Evolutionary conservation across 2,113 vertebrate species (phyloP).

Genomic region (Cepphus grylle): DNA sequence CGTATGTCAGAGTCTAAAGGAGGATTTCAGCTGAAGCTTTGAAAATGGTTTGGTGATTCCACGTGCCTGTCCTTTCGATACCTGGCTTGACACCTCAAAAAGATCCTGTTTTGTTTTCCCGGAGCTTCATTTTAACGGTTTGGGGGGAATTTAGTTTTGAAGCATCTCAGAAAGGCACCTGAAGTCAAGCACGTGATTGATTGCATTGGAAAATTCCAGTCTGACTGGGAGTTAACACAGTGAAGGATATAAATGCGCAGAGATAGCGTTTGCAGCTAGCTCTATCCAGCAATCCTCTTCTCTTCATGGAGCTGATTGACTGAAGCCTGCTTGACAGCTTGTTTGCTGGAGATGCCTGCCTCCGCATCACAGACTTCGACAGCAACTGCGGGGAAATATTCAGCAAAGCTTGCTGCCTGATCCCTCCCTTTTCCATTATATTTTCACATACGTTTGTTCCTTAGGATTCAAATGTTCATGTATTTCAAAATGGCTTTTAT

Average conservation of each 20-base stretch:
- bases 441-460: not conserved
- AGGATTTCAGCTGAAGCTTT: not conserved
- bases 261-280: not conserved
- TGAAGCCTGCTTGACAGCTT: conserved; percentile 41
- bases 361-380: not conserved
- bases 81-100: not conserved
- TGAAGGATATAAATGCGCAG: not conserved
- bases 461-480: not conserved
- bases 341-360: conserved; percentile 39
- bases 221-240: not conserved
- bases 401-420: not conserved
- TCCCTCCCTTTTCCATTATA: not conserved
- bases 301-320: not conserved
- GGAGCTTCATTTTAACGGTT: not conserved
- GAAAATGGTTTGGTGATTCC: not conserved
- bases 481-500: not conserved
- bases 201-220: not conserved
- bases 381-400: not conserved
- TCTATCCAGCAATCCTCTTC: not conserved
- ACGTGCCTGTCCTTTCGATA: not conserved
- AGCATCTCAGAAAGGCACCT: not conserved
- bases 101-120: not conserved
- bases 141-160: not conserved
- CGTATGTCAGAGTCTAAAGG: not conserved
- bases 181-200: not conserved